Conservation (phyloP, 2,888 invertebrate species). For the Eupithecia subumbrata region DNA sequence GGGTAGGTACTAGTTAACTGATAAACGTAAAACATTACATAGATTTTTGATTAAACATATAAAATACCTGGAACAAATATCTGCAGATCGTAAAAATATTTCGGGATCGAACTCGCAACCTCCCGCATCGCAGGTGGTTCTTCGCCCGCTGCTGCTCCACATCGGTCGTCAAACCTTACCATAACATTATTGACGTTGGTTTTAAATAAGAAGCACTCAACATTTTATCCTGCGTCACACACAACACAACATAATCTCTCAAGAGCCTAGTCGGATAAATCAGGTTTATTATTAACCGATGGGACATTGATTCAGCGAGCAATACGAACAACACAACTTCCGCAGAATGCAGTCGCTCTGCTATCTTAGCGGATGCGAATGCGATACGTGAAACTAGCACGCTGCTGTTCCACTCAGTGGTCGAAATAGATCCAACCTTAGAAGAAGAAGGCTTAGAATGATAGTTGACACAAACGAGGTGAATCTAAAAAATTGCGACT, state of each 20-base stretch:
- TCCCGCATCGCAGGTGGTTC: too few species aligned
- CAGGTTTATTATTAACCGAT: constrained; percentile 36
- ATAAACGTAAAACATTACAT: too few species aligned
- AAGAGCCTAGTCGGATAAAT: background rate
- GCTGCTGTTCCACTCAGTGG: constrained; percentile 15
- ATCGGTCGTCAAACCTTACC: too few species aligned
- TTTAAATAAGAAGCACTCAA: background rate
- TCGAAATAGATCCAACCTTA: background rate
- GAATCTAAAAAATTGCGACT: too few species aligned
- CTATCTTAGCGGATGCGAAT: constrained; percentile 61
- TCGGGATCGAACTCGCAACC: too few species aligned
- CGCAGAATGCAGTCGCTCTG: constrained; percentile 45
- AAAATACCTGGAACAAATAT: background rate
- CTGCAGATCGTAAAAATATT: too few species aligned
- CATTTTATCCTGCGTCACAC: background rate
- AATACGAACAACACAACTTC: constrained; percentile 39
- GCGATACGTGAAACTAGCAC: constrained; percentile 65
- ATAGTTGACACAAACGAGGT: too few species aligned
- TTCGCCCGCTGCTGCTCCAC: too few species aligned
- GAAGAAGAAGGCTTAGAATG: too few species aligned
- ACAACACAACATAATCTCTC: background rate
- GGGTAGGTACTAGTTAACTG: too few species aligned
- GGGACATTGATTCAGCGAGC: constrained; percentile 43
- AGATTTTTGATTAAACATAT: too few species aligned
- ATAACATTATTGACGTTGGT: background rate